Evolutionary conservation across 2,113 vertebrate species (phyloP).

Genomic region (Cheirogaleus medius): DNA sequence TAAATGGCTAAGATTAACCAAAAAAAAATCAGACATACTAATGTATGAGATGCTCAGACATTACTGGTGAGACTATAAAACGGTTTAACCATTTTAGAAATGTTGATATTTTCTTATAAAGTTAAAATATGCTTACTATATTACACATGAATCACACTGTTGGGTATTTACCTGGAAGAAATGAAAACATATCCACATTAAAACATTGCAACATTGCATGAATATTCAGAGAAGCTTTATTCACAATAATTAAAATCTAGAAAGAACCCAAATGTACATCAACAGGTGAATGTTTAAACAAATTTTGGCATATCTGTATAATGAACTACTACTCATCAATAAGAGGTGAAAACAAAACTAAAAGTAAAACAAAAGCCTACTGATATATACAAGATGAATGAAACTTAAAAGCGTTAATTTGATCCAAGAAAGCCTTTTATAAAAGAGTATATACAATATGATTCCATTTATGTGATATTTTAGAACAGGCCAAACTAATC

Average conservation of each 20-base stretch:
- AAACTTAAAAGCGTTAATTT: neutral
- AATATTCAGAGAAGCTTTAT: neutral
- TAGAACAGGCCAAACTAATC: neutral
- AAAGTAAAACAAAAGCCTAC: neutral
- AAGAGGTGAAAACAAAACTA: neutral
- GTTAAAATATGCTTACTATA: neutral
- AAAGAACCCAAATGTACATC: neutral
- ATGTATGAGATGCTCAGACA: neutral
- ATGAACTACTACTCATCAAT: neutral
- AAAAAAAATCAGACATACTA: neutral
- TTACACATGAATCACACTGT: neutral
- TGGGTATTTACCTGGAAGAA: neutral
- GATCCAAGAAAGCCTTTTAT: neutral
- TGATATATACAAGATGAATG: neutral
- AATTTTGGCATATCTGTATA: neutral
- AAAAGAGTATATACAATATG: neutral
- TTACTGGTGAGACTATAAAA: neutral
- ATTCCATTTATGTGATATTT: neutral
- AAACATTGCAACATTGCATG: neutral
- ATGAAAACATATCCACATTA: neutral
- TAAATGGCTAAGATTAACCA: neutral
- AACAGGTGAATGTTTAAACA: neutral
- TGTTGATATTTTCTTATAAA: neutral
- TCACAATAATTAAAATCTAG: neutral
- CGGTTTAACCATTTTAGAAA: neutral